A percentile compares a stretch with the other conserved stretches of the same genome.
These are phyloP conservation scores for Drosophila persimilis DNA, from an alignment of 1,140 invertebrate species.

Conservation along the genomic window DNA sequence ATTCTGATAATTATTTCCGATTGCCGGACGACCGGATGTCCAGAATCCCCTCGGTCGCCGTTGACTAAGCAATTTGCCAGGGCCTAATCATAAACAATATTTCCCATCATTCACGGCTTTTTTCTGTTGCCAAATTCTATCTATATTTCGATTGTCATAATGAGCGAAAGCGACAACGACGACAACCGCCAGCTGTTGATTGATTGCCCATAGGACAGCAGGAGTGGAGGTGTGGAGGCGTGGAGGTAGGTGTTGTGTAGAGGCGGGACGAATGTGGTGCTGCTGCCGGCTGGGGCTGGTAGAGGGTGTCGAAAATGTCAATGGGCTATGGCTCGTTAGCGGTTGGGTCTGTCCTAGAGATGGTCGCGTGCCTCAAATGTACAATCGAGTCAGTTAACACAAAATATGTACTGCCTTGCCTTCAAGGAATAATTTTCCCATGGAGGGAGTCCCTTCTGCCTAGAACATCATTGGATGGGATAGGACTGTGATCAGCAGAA, in stretches of 20 bases:
- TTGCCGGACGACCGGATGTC: slow-evolving; percentile 52
- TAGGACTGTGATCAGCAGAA: no score
- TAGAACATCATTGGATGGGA: no score
- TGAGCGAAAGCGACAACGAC: slow-evolving; percentile 28
- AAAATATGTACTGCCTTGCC: no score
- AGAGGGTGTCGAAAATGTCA: no score
- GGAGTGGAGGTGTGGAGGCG: background rate
- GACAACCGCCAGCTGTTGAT: slow-evolving; percentile 57
- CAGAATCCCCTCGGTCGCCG: slow-evolving; percentile 12
- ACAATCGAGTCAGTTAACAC: no score
- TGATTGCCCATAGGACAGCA: slow-evolving; percentile 59
- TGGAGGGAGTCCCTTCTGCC: no score
- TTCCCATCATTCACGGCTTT: slow-evolving; percentile 16
- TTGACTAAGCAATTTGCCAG: slow-evolving; percentile 51
- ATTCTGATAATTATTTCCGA: slow-evolving; percentile 69
- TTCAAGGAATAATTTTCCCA: no score
- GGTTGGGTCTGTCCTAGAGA: background rate
- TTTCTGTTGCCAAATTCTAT: slow-evolving; percentile 14
- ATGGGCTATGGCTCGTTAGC: slow-evolving; percentile 58
- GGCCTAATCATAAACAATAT: slow-evolving; percentile 50
- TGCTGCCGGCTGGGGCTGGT: no score
- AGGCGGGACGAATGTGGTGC: no score
- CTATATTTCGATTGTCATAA: slow-evolving; percentile 50
- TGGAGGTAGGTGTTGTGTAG: background rate
- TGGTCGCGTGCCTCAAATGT: no score